These are phyloP conservation scores for Tinea trinotella DNA, from an alignment of 2,888 invertebrate genomes.

Conservation along the genomic window DNA sequence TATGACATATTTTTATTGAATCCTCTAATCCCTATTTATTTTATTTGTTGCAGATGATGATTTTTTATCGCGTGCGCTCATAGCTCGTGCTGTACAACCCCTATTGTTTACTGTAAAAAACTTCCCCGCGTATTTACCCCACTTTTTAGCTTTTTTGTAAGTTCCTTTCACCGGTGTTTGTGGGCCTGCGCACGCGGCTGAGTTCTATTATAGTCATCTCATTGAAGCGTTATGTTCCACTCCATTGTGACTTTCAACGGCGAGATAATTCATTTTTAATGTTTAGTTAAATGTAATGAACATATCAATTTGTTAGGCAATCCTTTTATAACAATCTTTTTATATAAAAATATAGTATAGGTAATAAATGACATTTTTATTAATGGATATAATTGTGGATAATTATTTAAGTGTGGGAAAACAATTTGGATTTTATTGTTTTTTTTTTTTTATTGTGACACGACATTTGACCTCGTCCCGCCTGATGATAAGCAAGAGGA, in stretches of 20 bases:
- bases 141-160: slow-evolving; percentile 67
- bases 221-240: slow-evolving; percentile 47
- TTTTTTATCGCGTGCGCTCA: slow-evolving; percentile 7
- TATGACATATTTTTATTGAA: background rate
- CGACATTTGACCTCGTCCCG: too few relatives aligned
- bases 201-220: slow-evolving; percentile 46
- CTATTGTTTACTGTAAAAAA: slow-evolving; percentile 53
- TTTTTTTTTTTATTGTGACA: too few relatives aligned
- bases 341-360: too few relatives aligned
- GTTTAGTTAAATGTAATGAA: slow-evolving; percentile 47
- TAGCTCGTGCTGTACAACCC: slow-evolving; percentile 55
- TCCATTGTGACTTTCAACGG: slow-evolving; percentile 49
- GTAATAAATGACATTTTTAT: too few relatives aligned
- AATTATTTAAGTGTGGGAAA: too few relatives aligned
- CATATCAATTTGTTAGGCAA: background rate
- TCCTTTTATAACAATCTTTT: background rate
- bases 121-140: slow-evolving; percentile 66
- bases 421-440: too few relatives aligned
- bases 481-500: too few relatives aligned
- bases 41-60: slow-evolving; percentile 37
- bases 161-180: slow-evolving; percentile 56
- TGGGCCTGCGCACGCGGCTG: slow-evolving; percentile 58
- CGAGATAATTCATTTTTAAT: slow-evolving; percentile 61
- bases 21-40: background rate
- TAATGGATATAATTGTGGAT: too few relatives aligned